Percentiles rank a stretch among this genome's conserved stretches.
Conservation (phyloP, 2,113 vertebrate species). For the Fulmarus glacialis region DNA sequence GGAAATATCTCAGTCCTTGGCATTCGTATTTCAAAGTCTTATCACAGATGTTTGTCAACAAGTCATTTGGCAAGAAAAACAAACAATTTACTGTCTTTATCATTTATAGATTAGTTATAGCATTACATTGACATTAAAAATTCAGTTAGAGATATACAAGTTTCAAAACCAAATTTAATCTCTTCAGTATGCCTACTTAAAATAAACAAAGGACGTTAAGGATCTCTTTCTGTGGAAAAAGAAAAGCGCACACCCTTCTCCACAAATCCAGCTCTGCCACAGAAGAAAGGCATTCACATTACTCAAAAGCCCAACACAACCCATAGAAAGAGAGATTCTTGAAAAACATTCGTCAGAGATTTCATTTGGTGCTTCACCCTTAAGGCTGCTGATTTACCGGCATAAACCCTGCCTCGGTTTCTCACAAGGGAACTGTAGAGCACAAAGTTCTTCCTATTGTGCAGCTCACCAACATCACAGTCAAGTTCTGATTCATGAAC, state of each 20-base stretch:
- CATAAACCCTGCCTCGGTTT: background rate
- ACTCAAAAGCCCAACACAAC: background rate
- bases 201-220: constrained; percentile 64
- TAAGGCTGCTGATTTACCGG: background rate
- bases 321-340: background rate
- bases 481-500: background rate
- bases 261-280: background rate
- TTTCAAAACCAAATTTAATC: constrained; percentile 64
- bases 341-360: background rate
- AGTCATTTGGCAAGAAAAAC: constrained; percentile 70
- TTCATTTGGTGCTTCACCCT: background rate
- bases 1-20: constrained; percentile 42
- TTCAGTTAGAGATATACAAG: constrained; percentile 11
- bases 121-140: constrained; percentile 72
- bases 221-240: constrained; percentile 26
- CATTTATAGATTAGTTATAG: constrained; percentile 70
- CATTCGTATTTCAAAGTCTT: constrained; percentile 66
- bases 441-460: background rate
- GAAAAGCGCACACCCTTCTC: background rate
- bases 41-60: constrained; percentile 79
- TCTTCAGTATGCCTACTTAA: constrained; percentile 40
- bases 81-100: constrained; percentile 75
- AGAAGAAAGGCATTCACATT: background rate
- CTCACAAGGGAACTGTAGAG: background rate
- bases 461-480: background rate